Conservation (phyloP, 1,140 invertebrate genomes). For the Neuroterus valhalla region DNA sequence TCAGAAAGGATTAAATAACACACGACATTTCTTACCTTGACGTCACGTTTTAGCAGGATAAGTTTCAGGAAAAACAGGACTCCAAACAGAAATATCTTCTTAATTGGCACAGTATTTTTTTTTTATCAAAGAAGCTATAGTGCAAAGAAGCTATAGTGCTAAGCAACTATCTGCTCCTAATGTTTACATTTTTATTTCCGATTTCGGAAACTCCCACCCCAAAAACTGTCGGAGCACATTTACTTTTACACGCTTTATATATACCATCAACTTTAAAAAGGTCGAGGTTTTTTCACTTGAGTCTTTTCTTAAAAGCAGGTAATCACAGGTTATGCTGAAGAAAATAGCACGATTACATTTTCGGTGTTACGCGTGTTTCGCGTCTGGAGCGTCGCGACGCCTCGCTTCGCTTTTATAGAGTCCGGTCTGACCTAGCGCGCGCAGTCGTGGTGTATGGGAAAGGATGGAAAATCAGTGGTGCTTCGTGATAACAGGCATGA, state of each 20-base stretch:
- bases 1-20: too few species aligned
- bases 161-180: neutral
- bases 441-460: slow-evolving; percentile 61
- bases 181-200: slow-evolving; percentile 17
- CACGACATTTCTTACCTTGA: neutral
- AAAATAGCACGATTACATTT: slow-evolving; percentile 61
- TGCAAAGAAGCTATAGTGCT: slow-evolving; percentile 17
- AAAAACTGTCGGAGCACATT: neutral
- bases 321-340: slow-evolving; percentile 26
- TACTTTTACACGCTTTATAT: slow-evolving; percentile 8
- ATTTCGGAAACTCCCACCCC: neutral
- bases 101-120: slow-evolving; percentile 1
- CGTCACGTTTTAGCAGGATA: neutral
- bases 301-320: neutral
- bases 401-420: slow-evolving; percentile 66
- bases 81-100: neutral
- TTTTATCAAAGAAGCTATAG: neutral
- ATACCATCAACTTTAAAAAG: neutral
- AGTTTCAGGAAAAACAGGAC: neutral
- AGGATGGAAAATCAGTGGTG: slow-evolving; percentile 47
- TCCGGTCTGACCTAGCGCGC: slow-evolving; percentile 50
- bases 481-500: slow-evolving; percentile 44
- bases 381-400: slow-evolving; percentile 69
- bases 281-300: neutral
- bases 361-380: slow-evolving; percentile 66